Percentiles rank a stretch among this genome's conserved stretches.
These are phyloP conservation scores for Eristalis intricaria DNA, from an alignment of 2,888 invertebrate species.

Conservation along the genomic window DNA sequence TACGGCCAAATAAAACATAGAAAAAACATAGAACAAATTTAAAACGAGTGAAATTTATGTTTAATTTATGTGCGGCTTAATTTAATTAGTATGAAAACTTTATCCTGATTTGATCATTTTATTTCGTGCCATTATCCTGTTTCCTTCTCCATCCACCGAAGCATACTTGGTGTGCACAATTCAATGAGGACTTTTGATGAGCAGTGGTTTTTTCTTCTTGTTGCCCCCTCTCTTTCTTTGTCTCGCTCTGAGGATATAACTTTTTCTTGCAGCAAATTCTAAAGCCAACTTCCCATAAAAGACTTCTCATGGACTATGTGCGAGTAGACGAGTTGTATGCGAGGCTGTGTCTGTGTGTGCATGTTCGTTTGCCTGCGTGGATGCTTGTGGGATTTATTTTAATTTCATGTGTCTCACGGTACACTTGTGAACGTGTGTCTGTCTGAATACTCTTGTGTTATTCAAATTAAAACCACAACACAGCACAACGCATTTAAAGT, in stretches of 20 bases:
- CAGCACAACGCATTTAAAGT: slow-evolving; percentile 17
- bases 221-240: neutral
- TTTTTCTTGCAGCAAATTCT: neutral
- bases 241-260: neutral
- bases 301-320: neutral
- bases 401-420: neutral
- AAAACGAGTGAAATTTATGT: neutral
- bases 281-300: neutral
- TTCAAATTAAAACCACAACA: slow-evolving; percentile 24
- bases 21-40: neutral
- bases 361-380: neutral
- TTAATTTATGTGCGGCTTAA: neutral
- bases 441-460: neutral
- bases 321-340: neutral
- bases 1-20: no score
- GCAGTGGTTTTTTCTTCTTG: neutral
- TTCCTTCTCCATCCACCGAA: neutral
- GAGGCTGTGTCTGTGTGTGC: no score
- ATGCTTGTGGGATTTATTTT: neutral
- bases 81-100: slow-evolving; percentile 3
- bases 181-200: neutral
- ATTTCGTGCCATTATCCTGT: neutral
- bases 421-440: neutral
- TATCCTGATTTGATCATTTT: neutral
- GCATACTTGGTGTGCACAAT: neutral